A percentile compares a stretch with the other conserved stretches of the same genome.
Conservation (phyloP, 2,797 vertebrate species). For the Gallinago nigripennis region DNA sequence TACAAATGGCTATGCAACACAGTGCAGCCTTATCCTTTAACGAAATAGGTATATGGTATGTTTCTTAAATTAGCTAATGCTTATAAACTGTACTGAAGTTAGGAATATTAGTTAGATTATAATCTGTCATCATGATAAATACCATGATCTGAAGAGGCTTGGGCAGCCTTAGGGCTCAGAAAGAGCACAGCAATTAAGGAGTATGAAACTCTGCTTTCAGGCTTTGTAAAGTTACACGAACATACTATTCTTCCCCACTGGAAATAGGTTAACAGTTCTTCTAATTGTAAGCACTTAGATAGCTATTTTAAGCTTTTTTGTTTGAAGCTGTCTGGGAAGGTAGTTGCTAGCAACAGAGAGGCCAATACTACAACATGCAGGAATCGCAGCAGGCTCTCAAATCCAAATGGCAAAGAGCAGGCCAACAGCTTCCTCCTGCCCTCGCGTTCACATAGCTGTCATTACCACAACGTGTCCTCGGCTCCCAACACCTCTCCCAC, state of each 20-base stretch:
- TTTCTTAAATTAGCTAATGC: conserved; percentile 1
- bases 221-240: background rate
- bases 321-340: conserved; percentile 63
- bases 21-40: background rate
- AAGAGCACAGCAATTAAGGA: background rate
- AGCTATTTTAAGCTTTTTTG: conserved; percentile 76
- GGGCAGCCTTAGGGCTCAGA: background rate
- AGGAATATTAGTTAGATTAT: background rate
- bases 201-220: background rate
- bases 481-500: background rate
- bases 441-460: background rate
- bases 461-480: conserved; percentile 3
- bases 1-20: background rate
- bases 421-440: conserved; percentile 4
- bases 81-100: conserved; percentile 19
- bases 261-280: conserved; percentile 46
- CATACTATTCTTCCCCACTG: conserved; percentile 1
- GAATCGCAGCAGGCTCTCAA: background rate
- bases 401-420: background rate
- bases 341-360: conserved; percentile 71
- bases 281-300: conserved; percentile 36
- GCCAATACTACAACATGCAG: background rate
- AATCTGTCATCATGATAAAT: conserved; percentile 9
- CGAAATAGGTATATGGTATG: background rate
- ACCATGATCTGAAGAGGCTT: background rate